Conservation (phyloP, 2,113 vertebrate species). For the Myiagra hebetior region DNA sequence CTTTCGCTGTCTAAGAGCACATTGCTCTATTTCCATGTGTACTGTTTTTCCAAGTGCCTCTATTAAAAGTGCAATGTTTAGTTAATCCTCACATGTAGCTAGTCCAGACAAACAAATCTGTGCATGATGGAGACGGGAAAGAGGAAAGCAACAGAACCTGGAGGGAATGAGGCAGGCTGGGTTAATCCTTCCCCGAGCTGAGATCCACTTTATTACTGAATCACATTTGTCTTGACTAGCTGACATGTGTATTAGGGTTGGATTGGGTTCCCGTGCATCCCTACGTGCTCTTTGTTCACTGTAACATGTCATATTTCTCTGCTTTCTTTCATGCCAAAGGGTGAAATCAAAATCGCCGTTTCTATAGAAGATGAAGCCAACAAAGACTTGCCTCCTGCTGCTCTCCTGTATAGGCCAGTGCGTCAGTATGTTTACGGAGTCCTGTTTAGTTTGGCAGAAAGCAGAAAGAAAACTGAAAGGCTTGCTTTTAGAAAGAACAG, state of each 20-base stretch:
- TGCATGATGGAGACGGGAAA: background rate
- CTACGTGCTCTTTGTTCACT: constrained; percentile 38
- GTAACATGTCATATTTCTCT: constrained; percentile 69
- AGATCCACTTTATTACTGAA: background rate
- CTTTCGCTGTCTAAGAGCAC: background rate
- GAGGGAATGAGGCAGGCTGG: background rate
- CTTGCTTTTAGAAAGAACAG: constrained; percentile 91
- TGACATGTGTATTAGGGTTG: background rate
- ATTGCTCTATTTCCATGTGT: background rate
- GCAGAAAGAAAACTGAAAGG: constrained; percentile 92
- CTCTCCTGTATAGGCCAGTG: constrained; percentile 90
- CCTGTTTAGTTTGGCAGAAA: constrained; percentile 94
- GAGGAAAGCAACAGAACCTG: background rate
- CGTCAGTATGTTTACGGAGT: constrained; percentile 97
- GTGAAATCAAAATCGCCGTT: constrained; percentile 95
- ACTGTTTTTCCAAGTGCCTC: background rate
- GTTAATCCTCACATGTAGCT: background rate
- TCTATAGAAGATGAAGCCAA: constrained; percentile 97
- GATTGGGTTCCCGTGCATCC: background rate
- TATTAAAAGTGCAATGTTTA: background rate
- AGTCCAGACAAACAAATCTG: background rate
- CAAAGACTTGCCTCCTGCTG: constrained; percentile 93
- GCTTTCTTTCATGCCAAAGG: constrained; percentile 81
- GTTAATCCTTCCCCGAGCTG: background rate
- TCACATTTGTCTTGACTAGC: background rate